These are phyloP conservation scores for Halocynthia roretzi DNA, from an alignment of 23 tunicate species.

Conservation along the genomic window DNA sequence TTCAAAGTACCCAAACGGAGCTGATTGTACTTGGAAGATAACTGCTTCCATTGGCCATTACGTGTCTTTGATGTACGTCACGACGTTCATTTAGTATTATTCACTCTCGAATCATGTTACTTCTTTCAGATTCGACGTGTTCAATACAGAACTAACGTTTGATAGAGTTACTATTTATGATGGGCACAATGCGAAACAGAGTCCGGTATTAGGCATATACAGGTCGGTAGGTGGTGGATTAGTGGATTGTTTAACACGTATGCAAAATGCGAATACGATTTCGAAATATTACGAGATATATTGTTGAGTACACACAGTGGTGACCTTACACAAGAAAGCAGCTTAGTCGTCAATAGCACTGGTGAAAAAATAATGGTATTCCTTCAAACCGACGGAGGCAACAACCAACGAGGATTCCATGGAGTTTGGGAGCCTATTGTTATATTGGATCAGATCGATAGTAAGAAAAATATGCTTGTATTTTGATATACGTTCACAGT, in stretches of 20 bases:
- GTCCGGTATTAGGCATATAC: conserved; percentile 17
- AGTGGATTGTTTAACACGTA: too few species aligned
- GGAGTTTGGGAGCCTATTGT: conserved; percentile 43
- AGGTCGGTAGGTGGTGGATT: background rate
- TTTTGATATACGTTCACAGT: too few species aligned
- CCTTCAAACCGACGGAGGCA: conserved; percentile 54
- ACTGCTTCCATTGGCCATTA: conserved; percentile 30
- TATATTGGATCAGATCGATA: conserved; percentile 9
- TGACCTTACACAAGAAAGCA: background rate
- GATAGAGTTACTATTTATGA: conserved; percentile 24
- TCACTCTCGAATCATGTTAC: background rate
- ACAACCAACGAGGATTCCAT: conserved; percentile 44
- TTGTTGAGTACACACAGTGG: conserved; percentile 3
- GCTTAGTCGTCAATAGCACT: conserved; percentile 53
- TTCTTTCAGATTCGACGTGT: conserved; percentile 9
- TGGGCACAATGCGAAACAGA: background rate
- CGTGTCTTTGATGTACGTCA: conserved; percentile 13
- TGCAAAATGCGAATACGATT: too few species aligned
- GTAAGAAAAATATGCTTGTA: conserved; percentile 9
- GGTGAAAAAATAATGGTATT: conserved; percentile 37
- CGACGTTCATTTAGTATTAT: background rate
- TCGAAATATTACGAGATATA: background rate
- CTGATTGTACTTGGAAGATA: conserved; percentile 50
- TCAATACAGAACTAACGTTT: conserved; percentile 11
- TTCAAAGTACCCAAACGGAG: conserved; percentile 27